phyloP scores from a whole-genome alignment of 2,797 vertebrate genomes.

The Zenarchopterus dispar region DNA sequence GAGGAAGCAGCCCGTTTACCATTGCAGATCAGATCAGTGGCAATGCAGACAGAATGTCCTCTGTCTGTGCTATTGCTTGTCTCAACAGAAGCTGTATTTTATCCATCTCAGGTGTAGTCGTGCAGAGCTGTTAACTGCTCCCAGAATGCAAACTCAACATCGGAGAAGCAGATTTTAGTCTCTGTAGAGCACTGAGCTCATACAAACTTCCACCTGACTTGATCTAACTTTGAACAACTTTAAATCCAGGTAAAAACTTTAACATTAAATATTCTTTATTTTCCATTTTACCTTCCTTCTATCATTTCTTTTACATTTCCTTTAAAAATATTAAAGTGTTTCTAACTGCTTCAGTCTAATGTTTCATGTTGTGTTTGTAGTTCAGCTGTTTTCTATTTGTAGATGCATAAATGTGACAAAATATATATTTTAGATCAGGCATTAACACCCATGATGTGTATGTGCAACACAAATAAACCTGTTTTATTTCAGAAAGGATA shows the following conservation, averaged over 20 bases:
- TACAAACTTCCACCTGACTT: not conserved
- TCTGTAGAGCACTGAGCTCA: not conserved
- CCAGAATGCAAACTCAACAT: not conserved
- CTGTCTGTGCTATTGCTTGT: not conserved
- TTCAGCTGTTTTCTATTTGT: too few relatives aligned
- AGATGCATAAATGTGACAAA: too few relatives aligned
- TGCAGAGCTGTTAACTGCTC: not conserved
- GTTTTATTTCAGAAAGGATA: not conserved
- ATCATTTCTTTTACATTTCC: not conserved
- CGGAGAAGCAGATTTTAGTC: not conserved
- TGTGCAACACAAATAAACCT: too few relatives aligned
- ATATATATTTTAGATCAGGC: too few relatives aligned
- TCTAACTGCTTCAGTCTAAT: too few relatives aligned
- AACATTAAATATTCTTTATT: too few relatives aligned
- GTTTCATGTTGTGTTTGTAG: too few relatives aligned
- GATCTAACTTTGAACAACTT: not conserved
- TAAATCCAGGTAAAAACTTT: conserved; percentile 4
- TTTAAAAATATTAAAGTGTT: not conserved
- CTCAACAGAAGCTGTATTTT: not conserved
- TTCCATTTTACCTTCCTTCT: not conserved
- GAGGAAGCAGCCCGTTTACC: conserved; percentile 7
- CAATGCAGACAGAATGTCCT: not conserved
- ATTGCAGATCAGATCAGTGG: conserved; percentile 4
- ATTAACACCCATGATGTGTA: too few relatives aligned
- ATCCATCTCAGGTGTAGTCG: not conserved